Conservation (phyloP, 2,888 invertebrate species). For the Zhuqinia jingwanae region DNA sequence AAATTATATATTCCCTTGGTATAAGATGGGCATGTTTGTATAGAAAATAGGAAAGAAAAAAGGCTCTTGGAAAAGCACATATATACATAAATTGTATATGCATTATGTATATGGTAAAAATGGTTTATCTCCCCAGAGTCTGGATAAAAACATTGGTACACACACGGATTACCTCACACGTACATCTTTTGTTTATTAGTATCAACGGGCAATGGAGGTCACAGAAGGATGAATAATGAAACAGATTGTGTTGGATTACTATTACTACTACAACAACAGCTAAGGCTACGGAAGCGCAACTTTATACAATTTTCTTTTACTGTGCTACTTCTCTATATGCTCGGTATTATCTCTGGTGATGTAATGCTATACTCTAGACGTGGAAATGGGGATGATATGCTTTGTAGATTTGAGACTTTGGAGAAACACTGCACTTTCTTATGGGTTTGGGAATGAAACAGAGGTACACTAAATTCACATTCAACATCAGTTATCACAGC, state of each 20-base stretch:
- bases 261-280: too few species aligned
- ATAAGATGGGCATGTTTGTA: too few species aligned
- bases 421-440: too few species aligned
- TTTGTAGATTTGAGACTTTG: too few species aligned
- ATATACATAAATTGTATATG: too few species aligned
- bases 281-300: neutral
- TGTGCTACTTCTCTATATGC: neutral
- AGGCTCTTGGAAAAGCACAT: too few species aligned
- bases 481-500: too few species aligned
- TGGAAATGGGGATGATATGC: too few species aligned
- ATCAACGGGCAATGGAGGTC: slow-evolving; percentile 64
- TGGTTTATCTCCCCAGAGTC: neutral
- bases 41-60: too few species aligned
- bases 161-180: slow-evolving; percentile 25
- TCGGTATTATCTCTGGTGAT: neutral
- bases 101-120: neutral
- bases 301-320: neutral
- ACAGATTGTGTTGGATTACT: slow-evolving; percentile 50
- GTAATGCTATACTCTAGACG: too few species aligned
- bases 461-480: too few species aligned
- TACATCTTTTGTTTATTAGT: slow-evolving; percentile 64
- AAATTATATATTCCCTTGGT: neutral
- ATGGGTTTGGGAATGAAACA: too few species aligned
- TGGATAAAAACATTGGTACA: neutral
- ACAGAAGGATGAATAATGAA: slow-evolving; percentile 67